A percentile compares a stretch with the other conserved stretches of the same genome.
Evolutionary conservation across 2,888 invertebrate genomes (phyloP).

Genomic region (Strigamia transsilvanica): DNA sequence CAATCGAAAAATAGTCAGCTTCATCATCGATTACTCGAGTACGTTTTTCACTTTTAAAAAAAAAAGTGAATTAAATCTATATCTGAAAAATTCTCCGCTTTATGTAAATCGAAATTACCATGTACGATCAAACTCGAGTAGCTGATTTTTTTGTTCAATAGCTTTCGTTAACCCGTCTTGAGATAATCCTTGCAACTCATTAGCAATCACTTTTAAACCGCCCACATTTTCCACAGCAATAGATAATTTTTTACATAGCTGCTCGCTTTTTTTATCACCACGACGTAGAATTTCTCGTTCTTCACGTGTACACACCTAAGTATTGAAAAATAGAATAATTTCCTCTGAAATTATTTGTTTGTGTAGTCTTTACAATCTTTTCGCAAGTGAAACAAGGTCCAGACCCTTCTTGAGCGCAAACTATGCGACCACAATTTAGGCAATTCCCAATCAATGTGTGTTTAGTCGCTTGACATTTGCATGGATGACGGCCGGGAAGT

Average conservation of each 20-base stretch:
- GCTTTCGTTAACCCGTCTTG: constrained; percentile 74
- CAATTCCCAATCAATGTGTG: constrained; percentile 95
- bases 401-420: constrained; percentile 95
- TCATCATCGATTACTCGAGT: constrained; percentile 89
- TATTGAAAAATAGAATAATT: constrained; percentile 52
- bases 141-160: constrained; percentile 77
- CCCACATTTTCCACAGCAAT: constrained; percentile 56
- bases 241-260: constrained; percentile 72
- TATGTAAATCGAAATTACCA: constrained; percentile 67
- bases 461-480: constrained; percentile 90
- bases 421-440: constrained; percentile 88
- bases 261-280: constrained; percentile 75
- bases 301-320: constrained; percentile 75
- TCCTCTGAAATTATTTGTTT: neutral
- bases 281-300: constrained; percentile 74
- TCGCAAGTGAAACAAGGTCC: constrained; percentile 96
- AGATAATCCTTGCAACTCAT: neutral
- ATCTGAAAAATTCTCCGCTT: neutral
- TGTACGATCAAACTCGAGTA: constrained; percentile 84
- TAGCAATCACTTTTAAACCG: constrained; percentile 51
- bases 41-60: constrained; percentile 71
- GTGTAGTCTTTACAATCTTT: constrained; percentile 72
- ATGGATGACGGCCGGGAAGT: constrained; percentile 79
- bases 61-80: neutral
- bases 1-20: constrained; percentile 84